Conservation (phyloP, 37 sponge, comb jelly and placozoan species). For the Beroe forskalii region DNA sequence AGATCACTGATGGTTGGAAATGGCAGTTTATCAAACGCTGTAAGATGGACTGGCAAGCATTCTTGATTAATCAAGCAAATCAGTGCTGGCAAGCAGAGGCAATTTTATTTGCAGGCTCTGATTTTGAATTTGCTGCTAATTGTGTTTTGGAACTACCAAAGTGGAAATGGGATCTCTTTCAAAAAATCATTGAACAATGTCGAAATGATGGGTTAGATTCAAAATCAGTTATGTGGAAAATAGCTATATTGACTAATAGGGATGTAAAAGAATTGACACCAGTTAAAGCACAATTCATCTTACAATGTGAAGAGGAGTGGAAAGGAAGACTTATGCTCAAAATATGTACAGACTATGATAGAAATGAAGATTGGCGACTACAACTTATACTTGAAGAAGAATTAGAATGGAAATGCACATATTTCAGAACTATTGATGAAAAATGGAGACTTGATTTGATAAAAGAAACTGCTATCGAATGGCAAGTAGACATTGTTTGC, state of each 20-base stretch:
- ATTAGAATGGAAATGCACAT: neutral
- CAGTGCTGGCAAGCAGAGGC: neutral
- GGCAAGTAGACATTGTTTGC: neutral
- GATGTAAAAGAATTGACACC: neutral
- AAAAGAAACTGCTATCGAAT: neutral
- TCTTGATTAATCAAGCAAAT: neutral
- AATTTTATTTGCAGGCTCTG: neutral
- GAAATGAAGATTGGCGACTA: neutral
- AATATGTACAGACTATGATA: neutral
- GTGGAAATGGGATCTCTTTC: neutral
- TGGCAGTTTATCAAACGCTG: neutral
- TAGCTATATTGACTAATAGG: neutral
- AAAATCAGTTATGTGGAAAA: neutral
- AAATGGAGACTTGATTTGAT: neutral
- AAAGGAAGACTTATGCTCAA: neutral
- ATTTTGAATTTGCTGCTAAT: neutral
- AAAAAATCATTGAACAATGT: neutral
- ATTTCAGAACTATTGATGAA: neutral
- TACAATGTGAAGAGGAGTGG: neutral
- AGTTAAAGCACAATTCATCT: neutral
- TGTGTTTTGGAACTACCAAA: neutral
- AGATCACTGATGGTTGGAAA: neutral
- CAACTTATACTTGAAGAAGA: neutral
- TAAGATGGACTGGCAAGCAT: neutral
- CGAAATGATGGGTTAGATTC: neutral